Percentiles rank a stretch among this genome's conserved stretches.
These are phyloP conservation scores for Anthonomus grandis DNA, from an alignment of 1,140 invertebrate genomes.

Conservation along the genomic window DNA sequence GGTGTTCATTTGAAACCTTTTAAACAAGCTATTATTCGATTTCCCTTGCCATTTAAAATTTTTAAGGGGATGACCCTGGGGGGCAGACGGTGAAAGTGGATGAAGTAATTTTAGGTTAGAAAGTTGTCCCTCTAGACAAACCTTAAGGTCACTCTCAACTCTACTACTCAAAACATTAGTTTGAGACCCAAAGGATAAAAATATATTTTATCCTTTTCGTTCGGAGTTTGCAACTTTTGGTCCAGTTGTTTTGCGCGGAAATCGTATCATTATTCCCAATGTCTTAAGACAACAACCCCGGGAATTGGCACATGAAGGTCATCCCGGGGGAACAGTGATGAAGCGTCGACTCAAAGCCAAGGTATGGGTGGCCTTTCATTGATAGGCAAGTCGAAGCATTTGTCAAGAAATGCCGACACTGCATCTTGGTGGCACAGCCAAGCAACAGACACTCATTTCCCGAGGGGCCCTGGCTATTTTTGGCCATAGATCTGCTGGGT, in stretches of 20 bases:
- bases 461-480: slow-evolving; percentile 30
- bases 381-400: slow-evolving; percentile 40
- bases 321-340: slow-evolving; percentile 39
- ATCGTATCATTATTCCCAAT: slow-evolving; percentile 39
- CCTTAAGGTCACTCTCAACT: too few species aligned
- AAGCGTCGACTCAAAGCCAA: slow-evolving; percentile 41
- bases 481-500: slow-evolving; percentile 34
- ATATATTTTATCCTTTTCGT: slow-evolving; percentile 29
- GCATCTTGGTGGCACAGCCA: slow-evolving; percentile 16
- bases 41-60: too few species aligned
- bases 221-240: slow-evolving; percentile 23
- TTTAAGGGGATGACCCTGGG: too few species aligned
- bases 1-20: too few species aligned
- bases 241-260: slow-evolving; percentile 17
- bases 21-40: too few species aligned
- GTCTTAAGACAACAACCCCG: slow-evolving; percentile 26
- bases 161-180: too few species aligned
- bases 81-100: too few species aligned
- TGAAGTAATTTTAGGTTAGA: too few species aligned
- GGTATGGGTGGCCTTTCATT: slow-evolving; percentile 47
- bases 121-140: too few species aligned
- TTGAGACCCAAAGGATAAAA: slow-evolving; percentile 11
- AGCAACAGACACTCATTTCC: slow-evolving; percentile 32
- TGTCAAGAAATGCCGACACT: slow-evolving; percentile 26
- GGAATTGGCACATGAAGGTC: slow-evolving; percentile 40